phyloP scores from a whole-genome alignment of 2,888 invertebrate genomes.

The Drosophila lutescens region DNA sequence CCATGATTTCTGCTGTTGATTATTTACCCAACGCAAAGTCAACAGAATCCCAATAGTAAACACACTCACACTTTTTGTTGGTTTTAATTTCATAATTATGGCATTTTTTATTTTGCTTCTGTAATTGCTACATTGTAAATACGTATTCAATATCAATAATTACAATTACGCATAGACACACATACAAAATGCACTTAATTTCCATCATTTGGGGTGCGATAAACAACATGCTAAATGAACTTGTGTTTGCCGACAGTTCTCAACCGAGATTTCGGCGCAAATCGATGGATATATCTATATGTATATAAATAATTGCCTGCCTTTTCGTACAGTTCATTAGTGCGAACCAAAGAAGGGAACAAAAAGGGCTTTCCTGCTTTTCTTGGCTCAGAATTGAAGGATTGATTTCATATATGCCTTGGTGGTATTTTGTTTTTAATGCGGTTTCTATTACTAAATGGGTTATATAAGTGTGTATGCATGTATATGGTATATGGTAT shows the following conservation, averaged over 20 bases:
- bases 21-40: slow-evolving; percentile 20
- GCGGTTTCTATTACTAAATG: slow-evolving; percentile 32
- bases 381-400: slow-evolving; percentile 66
- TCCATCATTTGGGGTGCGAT: slow-evolving; percentile 47
- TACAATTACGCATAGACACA: slow-evolving; percentile 78
- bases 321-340: slow-evolving; percentile 62
- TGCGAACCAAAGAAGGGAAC: slow-evolving; percentile 42
- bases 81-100: slow-evolving; percentile 79
- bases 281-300: slow-evolving; percentile 37
- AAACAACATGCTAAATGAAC: slow-evolving; percentile 69
- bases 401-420: slow-evolving; percentile 66
- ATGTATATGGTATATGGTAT: slow-evolving; percentile 20
- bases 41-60: slow-evolving; percentile 12
- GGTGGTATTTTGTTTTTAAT: slow-evolving; percentile 44
- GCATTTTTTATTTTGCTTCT: slow-evolving; percentile 75
- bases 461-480: slow-evolving; percentile 40
- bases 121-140: slow-evolving; percentile 77
- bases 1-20: not conserved
- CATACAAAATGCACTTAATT: slow-evolving; percentile 48
- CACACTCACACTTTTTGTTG: slow-evolving; percentile 22
- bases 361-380: slow-evolving; percentile 14
- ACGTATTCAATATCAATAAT: slow-evolving; percentile 76
- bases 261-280: slow-evolving; percentile 32
- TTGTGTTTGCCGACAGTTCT: slow-evolving; percentile 42
- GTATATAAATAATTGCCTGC: slow-evolving; percentile 64